Evolutionary conservation across 2,113 vertebrate genomes (phyloP).

Genomic region (Pygoscelis antarcticus): DNA sequence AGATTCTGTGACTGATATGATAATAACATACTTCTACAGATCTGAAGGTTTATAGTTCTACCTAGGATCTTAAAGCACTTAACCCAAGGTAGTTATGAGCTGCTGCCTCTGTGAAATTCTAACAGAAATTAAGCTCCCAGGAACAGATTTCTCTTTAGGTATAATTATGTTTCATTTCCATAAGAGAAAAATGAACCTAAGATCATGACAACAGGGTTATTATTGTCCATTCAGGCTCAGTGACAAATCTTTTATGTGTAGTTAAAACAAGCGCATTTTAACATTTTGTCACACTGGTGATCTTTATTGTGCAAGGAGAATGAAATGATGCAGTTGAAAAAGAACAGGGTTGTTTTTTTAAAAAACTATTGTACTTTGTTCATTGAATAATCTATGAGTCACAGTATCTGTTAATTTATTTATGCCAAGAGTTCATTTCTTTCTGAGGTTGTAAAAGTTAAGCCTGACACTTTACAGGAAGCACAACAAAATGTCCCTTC

Average conservation of each 20-base stretch:
- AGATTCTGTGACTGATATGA: not conserved
- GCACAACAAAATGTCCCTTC: not conserved
- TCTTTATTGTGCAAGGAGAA: slow-evolving; percentile 40
- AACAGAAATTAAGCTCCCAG: slow-evolving; percentile 50
- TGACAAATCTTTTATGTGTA: slow-evolving; percentile 45
- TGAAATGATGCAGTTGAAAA: slow-evolving; percentile 57
- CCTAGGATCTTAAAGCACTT: slow-evolving; percentile 36
- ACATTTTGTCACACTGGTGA: slow-evolving; percentile 49
- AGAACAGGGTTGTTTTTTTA: not conserved
- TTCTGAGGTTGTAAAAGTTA: not conserved
- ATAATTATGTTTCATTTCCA: slow-evolving; percentile 65
- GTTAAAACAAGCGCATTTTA: slow-evolving; percentile 62
- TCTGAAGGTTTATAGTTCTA: slow-evolving; percentile 7
- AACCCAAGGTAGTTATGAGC: not conserved
- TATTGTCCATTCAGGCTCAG: slow-evolving; percentile 60
- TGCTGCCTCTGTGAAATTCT: not conserved
- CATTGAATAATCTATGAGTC: not conserved
- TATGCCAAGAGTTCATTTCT: slow-evolving; percentile 2
- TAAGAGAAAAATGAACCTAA: slow-evolving; percentile 66
- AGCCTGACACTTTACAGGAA: not conserved
- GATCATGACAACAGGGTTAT: slow-evolving; percentile 58
- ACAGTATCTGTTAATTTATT: not conserved
- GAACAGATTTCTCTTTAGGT: slow-evolving; percentile 55
- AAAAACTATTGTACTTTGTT: not conserved
- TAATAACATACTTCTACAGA: not conserved